phyloP scores from a whole-genome alignment of 92 coral and sea anemone species.

The Hydrozoanthus gracilis region DNA sequence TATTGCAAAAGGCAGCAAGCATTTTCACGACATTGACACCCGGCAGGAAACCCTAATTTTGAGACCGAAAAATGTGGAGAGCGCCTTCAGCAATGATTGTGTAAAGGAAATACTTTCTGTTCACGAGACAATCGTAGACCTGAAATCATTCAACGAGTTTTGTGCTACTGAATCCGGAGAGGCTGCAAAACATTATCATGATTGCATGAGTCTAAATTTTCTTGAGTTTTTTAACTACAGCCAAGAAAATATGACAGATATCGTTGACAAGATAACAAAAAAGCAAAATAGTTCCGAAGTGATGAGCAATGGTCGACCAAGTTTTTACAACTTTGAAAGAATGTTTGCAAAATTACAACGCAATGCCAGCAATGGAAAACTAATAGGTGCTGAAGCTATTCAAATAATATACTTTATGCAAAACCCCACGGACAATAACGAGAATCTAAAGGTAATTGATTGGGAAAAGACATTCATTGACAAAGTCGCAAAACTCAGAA shows the following conservation, averaged over 20 bases:
- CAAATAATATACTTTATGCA: slow-evolving; percentile 58
- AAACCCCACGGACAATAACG: slow-evolving; percentile 24
- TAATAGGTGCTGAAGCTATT: slow-evolving; percentile 48
- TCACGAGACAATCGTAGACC: slow-evolving; percentile 33
- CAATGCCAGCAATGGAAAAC: slow-evolving; percentile 19
- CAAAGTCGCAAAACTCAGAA: slow-evolving; percentile 23
- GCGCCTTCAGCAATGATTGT: slow-evolving; percentile 35
- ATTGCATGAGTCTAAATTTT: slow-evolving; percentile 41
- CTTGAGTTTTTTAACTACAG: slow-evolving; percentile 50
- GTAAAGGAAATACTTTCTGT: slow-evolving; percentile 38
- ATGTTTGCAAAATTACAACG: slow-evolving; percentile 50
- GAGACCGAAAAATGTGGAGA: slow-evolving; percentile 17
- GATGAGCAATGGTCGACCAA: slow-evolving; percentile 66
- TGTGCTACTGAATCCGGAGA: slow-evolving; percentile 44
- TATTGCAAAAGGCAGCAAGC: slow-evolving; percentile 28
- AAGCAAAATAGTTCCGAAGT: slow-evolving; percentile 29
- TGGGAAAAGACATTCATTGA: slow-evolving; percentile 61
- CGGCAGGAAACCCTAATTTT: slow-evolving; percentile 43
- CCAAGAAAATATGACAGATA: slow-evolving; percentile 29
- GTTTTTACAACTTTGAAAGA: slow-evolving; percentile 45
- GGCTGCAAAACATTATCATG: neutral
- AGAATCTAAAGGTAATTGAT: slow-evolving; percentile 41
- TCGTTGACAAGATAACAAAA: slow-evolving; percentile 28
- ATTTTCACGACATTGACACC: slow-evolving; percentile 49
- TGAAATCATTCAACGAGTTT: slow-evolving; percentile 36